Evolutionary conservation across 2,888 invertebrate genomes (phyloP), one percentile per base, ranked within the genome.

Genomic region (Dicranocentrus wangi): DNA sequence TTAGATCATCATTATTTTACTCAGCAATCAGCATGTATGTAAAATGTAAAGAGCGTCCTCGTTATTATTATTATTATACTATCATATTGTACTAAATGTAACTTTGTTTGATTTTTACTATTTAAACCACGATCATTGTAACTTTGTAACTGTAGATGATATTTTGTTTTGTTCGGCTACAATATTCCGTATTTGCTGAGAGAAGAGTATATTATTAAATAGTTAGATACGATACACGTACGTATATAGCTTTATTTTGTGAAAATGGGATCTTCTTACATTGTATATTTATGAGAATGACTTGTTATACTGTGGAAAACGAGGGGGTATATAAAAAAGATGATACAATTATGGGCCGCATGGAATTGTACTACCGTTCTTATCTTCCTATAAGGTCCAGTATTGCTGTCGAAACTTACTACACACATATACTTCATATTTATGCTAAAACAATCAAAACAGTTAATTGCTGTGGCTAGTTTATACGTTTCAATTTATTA

Each of bases 171-270:
- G 65, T 43, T 65, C 65, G 65, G 65, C 42, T 42, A 42, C 39
- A 65, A n/a, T n/a, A 65, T 65, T 65, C 65, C 65, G 65, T 65
- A 17, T 28, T 27, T 28, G 17, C 13, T n/a, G 39, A 63, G 8
- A 43, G 42, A 65, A 47, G 23, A 13, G 19, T 23, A 65, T 23
- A 21, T 42, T 15, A 17, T 55, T 55, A 23, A 32, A 13, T 68
- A 39, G n/a, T 25, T 23, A 27, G n/a, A 10, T 27, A n/a, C 5
- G 47, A 13, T 47, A n/a, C 19, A 28, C 25, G 8, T 60, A 60
- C 32, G 60, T 17, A 21, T 39, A 66, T 68, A 68, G 68, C 68
- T 69, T 55, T 69, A 60, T 71, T 71, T 71, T 71, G 71, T 71
- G 71, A 71, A 60, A 71, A 53, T 55, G 69, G 55, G 21, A 69